Conservation (phyloP, 2,797 vertebrate species). For the Amazona ochrocephala region DNA sequence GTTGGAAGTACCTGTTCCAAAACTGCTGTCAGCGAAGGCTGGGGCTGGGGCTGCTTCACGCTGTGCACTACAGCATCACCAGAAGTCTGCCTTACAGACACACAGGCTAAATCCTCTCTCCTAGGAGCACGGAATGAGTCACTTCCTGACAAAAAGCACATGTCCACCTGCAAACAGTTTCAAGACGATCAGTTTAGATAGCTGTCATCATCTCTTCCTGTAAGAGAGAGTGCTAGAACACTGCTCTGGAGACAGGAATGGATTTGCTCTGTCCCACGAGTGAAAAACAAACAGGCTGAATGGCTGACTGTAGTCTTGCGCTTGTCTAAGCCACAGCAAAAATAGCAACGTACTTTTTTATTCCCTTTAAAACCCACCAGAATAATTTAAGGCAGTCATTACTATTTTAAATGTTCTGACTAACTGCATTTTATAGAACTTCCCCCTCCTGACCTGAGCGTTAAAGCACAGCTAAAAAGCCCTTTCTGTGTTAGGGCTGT, state of each 20-base stretch:
- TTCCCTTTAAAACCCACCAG: not conserved
- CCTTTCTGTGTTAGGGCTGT: not conserved
- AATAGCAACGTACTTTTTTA: not conserved
- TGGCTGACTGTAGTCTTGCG: not conserved
- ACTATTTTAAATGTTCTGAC: not conserved
- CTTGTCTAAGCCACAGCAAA: not conserved
- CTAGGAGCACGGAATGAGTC: not conserved
- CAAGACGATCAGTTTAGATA: not conserved
- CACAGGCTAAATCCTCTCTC: not conserved
- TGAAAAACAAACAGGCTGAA: not conserved
- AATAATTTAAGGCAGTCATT: not conserved
- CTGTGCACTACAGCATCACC: not conserved
- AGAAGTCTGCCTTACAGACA: not conserved
- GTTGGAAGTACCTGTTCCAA: not conserved
- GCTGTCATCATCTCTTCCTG: not conserved
- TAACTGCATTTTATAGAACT: not conserved
- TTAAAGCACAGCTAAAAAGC: not conserved
- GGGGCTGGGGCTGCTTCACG: not conserved
- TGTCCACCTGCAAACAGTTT: not conserved
- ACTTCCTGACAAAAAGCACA: not conserved
- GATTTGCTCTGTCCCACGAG: not conserved
- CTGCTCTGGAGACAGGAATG: accelerated
- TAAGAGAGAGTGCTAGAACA: not conserved
- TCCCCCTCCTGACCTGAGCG: not conserved
- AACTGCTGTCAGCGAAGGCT: not conserved